phyloP scores from a whole-genome alignment of 2,888 invertebrate genomes.

The Margaritifera margaritifera region DNA sequence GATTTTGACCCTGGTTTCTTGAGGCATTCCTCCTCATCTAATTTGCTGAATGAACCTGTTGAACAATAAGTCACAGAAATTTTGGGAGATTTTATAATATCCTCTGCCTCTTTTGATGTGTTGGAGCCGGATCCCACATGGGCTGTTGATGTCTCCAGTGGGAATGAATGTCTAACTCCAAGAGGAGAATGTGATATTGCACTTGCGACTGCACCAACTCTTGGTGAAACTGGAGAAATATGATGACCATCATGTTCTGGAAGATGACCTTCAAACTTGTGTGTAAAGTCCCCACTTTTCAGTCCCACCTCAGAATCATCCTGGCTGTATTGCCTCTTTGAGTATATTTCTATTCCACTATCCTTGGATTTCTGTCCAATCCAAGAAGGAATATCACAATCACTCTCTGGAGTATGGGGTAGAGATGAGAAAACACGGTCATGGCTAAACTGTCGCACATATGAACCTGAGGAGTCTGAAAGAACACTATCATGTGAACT shows the following conservation, averaged over 20 bases:
- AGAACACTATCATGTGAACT: slow-evolving; percentile 59
- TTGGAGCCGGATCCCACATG: slow-evolving; percentile 44
- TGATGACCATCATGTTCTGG: not conserved
- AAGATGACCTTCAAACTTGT: not conserved
- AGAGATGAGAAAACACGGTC: slow-evolving; percentile 34
- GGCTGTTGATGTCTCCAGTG: slow-evolving; percentile 26
- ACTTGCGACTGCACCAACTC: slow-evolving; percentile 36
- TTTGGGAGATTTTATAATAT: slow-evolving; percentile 45
- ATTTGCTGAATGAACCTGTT: slow-evolving; percentile 27
- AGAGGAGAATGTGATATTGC: slow-evolving; percentile 34
- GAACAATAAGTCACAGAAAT: slow-evolving; percentile 36
- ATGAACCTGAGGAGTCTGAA: slow-evolving; percentile 54
- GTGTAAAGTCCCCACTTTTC: slow-evolving; percentile 10
- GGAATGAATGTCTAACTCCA: slow-evolving; percentile 40
- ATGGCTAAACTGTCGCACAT: slow-evolving; percentile 39
- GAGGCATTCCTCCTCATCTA: slow-evolving; percentile 5
- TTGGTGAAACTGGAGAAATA: slow-evolving; percentile 42
- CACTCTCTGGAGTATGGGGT: slow-evolving; percentile 40
- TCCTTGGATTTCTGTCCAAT: slow-evolving; percentile 31
- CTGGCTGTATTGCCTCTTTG: slow-evolving; percentile 21
- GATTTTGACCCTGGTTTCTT: slow-evolving; percentile 5
- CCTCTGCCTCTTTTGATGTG: slow-evolving; percentile 47
- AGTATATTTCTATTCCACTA: slow-evolving; percentile 3
- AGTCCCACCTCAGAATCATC: slow-evolving; percentile 43
- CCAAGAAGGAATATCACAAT: slow-evolving; percentile 38